These are phyloP conservation scores for Siniperca obscura DNA, from an alignment of 2,797 vertebrate species.

Conservation along the genomic window DNA sequence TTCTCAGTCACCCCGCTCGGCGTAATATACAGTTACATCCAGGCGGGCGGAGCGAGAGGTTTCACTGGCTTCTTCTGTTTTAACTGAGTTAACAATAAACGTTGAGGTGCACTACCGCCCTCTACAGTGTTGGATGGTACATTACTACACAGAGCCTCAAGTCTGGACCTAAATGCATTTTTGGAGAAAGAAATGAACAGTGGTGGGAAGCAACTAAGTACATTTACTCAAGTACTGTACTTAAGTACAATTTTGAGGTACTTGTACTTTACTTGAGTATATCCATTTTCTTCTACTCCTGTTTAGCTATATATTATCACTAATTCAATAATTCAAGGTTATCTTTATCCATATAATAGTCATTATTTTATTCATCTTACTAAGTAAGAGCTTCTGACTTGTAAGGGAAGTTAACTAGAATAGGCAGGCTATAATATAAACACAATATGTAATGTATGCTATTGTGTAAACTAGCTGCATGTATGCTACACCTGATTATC, in stretches of 20 bases:
- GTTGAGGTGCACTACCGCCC: slow-evolving; percentile 19
- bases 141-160: neutral
- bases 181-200: too few species aligned
- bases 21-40: neutral
- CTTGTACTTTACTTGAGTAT: too few species aligned
- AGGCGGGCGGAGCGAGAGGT: slow-evolving; percentile 24
- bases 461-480: too few species aligned
- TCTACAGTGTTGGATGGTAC: neutral
- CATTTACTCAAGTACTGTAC: neutral
- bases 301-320: too few species aligned
- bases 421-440: neutral
- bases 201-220: neutral
- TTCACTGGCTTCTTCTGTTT: neutral
- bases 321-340: too few species aligned
- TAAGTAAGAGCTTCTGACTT: neutral
- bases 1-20: slow-evolving; percentile 2
- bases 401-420: neutral
- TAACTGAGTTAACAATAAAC: neutral
- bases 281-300: too few species aligned
- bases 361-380: too few species aligned
- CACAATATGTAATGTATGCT: neutral
- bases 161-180: neutral
- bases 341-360: too few species aligned
- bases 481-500: too few species aligned
- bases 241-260: too few species aligned